Percentiles rank a stretch among this genome's conserved stretches.
Evolutionary conservation across 2,797 vertebrate genomes (phyloP).

Genomic region (Dallia pectoralis): DNA sequence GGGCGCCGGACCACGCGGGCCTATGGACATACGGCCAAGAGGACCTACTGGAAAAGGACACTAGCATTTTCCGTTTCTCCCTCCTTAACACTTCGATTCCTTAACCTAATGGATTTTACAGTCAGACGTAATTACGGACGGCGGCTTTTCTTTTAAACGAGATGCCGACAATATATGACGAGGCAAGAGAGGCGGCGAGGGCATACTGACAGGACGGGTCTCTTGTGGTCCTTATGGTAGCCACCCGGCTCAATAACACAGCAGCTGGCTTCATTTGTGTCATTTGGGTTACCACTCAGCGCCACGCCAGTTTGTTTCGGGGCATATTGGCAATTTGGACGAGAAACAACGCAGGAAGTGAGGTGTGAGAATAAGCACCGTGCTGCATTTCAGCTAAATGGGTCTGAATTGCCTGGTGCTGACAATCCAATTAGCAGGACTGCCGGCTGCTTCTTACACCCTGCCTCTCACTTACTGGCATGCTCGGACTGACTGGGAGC

Average conservation of each 20-base stretch:
- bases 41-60: constrained; percentile 24
- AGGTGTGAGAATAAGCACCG: constrained; percentile 3
- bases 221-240: no score
- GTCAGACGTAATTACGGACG: constrained; percentile 47
- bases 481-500: constrained; percentile 26
- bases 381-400: not conserved
- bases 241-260: constrained; percentile 49
- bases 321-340: constrained; percentile 11
- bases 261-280: constrained; percentile 32
- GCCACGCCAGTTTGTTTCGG: constrained; percentile 25
- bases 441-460: constrained; percentile 31
- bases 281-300: constrained; percentile 12
- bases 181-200: constrained; percentile 29
- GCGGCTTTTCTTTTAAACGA: constrained; percentile 44
- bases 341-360: not conserved
- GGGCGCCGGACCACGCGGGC: not conserved
- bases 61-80: constrained; percentile 28
- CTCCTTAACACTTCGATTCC: constrained; percentile 47
- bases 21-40: constrained; percentile 20
- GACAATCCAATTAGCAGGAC: constrained; percentile 38
- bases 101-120: constrained; percentile 52
- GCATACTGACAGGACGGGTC: constrained; percentile 23
- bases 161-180: constrained; percentile 52
- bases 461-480: constrained; percentile 18
- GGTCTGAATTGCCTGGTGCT: not conserved